A percentile compares a stretch with the other conserved stretches of the same genome.
Conservation (phyloP, 2,888 invertebrate species). For the Cheilosia variabilis region DNA sequence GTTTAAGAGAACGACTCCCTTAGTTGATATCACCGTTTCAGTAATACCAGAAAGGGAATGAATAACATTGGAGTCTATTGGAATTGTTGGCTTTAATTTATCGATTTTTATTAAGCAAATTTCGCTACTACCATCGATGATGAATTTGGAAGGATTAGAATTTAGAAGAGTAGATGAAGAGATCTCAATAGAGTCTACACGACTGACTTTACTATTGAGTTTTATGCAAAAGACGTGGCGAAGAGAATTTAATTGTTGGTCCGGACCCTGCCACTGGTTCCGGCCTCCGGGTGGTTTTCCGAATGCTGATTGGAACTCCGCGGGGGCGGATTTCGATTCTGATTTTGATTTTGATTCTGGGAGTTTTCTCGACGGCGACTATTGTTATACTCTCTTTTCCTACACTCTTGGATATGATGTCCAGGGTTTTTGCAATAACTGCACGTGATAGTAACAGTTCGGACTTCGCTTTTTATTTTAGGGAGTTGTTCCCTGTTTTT, state of each 20-base stretch:
- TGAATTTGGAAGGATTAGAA: neutral
- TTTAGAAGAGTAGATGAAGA: neutral
- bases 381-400: neutral
- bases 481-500: no score
- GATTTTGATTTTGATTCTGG: conserved; percentile 1
- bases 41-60: neutral
- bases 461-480: neutral
- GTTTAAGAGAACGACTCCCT: neutral
- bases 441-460: neutral
- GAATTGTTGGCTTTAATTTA: neutral
- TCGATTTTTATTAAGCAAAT: conserved; percentile 2
- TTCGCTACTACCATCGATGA: conserved; percentile 41
- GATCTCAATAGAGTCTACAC: neutral
- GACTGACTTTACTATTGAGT: neutral
- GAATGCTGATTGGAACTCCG: neutral
- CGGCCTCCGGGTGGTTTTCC: neutral
- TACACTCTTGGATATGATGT: conserved; percentile 4
- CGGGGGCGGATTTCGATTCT: neutral
- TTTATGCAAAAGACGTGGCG: neutral
- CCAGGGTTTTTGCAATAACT: neutral
- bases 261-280: conserved; percentile 4
- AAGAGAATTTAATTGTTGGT: neutral
- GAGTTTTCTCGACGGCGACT: neutral
- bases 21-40: neutral
- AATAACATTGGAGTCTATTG: neutral